These are phyloP conservation scores for Euzophera pinguis DNA, from an alignment of 2,888 invertebrate species.

Conservation along the genomic window DNA sequence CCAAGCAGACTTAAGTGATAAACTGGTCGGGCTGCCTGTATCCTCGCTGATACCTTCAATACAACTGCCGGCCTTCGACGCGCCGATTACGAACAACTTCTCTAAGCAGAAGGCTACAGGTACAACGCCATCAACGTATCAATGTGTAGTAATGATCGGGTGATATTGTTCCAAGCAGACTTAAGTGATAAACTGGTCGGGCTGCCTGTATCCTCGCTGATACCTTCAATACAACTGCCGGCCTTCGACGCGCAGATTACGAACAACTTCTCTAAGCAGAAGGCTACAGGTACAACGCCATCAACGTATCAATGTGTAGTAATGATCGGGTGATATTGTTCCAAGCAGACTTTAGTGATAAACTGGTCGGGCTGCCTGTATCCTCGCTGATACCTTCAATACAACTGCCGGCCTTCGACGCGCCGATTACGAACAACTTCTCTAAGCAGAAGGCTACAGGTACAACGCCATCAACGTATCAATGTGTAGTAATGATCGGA, in stretches of 20 bases:
- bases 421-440: conserved; percentile 57
- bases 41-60: conserved; percentile 74
- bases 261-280: conserved; percentile 77
- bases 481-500: too few relatives aligned
- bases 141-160: conserved; percentile 63
- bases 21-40: conserved; percentile 71
- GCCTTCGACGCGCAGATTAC: conserved; percentile 52
- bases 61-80: conserved; percentile 60
- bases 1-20: conserved; percentile 72
- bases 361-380: conserved; percentile 71
- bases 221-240: conserved; percentile 75
- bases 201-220: conserved; percentile 65
- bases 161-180: conserved; percentile 77
- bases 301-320: conserved; percentile 54
- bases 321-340: conserved; percentile 74
- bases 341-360: conserved; percentile 72
- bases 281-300: conserved; percentile 32
- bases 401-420: conserved; percentile 60
- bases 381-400: conserved; percentile 74
- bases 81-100: conserved; percentile 57
- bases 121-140: conserved; percentile 28
- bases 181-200: conserved; percentile 70
- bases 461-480: too few relatives aligned
- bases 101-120: conserved; percentile 75
- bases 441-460: conserved; percentile 75